Percentiles rank a stretch among this genome's conserved stretches.
Conservation (phyloP, 2,113 vertebrate genomes). For the Choloepus hoffmanni region DNA sequence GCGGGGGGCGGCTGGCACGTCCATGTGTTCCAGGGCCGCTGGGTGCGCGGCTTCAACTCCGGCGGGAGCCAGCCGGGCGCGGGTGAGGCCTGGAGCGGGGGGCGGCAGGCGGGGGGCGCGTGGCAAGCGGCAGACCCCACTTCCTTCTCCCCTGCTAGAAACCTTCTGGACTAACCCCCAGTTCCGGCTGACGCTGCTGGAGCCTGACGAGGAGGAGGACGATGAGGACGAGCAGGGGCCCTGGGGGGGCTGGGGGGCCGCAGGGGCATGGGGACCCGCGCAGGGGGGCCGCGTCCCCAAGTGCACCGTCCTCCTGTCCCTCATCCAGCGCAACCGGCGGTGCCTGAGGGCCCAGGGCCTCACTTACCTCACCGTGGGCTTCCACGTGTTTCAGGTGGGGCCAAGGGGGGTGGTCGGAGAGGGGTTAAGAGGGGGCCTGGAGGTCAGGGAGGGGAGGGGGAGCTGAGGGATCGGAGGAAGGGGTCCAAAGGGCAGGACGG, state of each 20-base stretch:
- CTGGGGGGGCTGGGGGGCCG: constrained; percentile 50
- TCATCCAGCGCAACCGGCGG: constrained; percentile 83
- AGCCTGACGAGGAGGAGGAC: constrained; percentile 75
- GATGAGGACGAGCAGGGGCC: background rate
- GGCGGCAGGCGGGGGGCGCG: background rate
- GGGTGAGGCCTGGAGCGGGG: constrained; percentile 61
- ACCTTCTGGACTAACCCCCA: constrained; percentile 87
- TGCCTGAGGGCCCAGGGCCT: constrained; percentile 69
- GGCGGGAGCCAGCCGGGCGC: constrained; percentile 76
- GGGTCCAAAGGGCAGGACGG: background rate
- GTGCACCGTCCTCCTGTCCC: constrained; percentile 82
- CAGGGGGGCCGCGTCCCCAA: constrained; percentile 36
- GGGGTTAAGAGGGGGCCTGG: too few species aligned
- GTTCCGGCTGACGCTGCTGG: constrained; percentile 80
- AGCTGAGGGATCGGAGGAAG: background rate
- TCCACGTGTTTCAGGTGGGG: constrained; percentile 84
- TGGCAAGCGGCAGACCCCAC: background rate
- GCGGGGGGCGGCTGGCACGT: constrained; percentile 69
- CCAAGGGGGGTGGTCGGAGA: background rate
- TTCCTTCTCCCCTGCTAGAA: constrained; percentile 47
- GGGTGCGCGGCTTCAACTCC: constrained; percentile 81
- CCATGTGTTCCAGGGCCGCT: constrained; percentile 80
- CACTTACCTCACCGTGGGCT: constrained; percentile 81
- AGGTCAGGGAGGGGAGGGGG: background rate
- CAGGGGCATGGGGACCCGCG: background rate